Evolutionary conservation across 35 echinoderm and acorn worm species (phyloP), one percentile per base, ranked within the genome.

Genomic region (Strongylocentrotus purpuratus): DNA sequence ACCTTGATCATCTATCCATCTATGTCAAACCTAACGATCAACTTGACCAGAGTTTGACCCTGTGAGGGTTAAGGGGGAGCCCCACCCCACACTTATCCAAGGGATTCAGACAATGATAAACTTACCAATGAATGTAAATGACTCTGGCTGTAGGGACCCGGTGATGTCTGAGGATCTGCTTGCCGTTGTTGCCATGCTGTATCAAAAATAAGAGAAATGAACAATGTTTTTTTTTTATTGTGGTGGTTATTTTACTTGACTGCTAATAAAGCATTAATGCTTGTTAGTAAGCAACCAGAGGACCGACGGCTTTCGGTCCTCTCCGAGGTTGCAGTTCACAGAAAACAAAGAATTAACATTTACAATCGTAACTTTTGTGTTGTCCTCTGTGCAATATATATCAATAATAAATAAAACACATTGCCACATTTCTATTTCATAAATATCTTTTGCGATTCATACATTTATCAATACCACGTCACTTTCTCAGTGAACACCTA

Each of bases 81-180:
- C 65, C 35, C 50, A 78, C 65, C 65, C 65, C 65, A 22, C 7
- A 78, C 25, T 28, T n/a, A 6, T 7, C 65, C 20, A 3, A 22
- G 65, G 65, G 65, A 89, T 33, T 9, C 31, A 89, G 32, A 89
- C 32, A 46, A 35, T 45, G 31, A 89, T 45, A 2, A 89, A 95
- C 97, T 98, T 97, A 99, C 98, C 96, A 99, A 91, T 95, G 98
- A 99, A 95, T 96, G 95, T 61, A 99, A 92, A 95, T 97, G 98
- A 88, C 97, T 99, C 94, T 99, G 97, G 89, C 92, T 95, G 96
- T 97, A 98, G 47, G 98, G 96, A 85, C 97, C 97, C 61, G 97
- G 97, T 93, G 98, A 98, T 55, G 97, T 96, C 90, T 99, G 97
- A 97, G 92, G 59, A 85, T 33, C 25, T 25, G 33, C 13, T 85